Percentiles rank a stretch among this genome's conserved stretches.
phyloP scores from a whole-genome alignment of 2,797 vertebrate species.

The Coilia nasus region DNA sequence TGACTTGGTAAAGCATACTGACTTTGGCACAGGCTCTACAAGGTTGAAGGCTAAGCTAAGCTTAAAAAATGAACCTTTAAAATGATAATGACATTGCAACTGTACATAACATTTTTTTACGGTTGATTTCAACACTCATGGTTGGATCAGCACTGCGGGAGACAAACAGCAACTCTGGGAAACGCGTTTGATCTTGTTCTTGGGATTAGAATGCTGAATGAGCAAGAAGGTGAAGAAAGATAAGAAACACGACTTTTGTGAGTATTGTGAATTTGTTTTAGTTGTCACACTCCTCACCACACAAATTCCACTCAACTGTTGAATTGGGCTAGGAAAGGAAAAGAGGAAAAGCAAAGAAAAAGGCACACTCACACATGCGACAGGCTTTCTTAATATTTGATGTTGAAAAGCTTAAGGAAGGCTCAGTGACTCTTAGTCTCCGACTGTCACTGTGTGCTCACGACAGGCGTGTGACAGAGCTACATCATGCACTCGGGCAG shows the following conservation, averaged over 20 bases:
- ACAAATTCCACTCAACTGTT: constrained; percentile 19
- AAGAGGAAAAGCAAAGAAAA: neutral
- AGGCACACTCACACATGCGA: neutral
- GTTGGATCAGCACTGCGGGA: constrained; percentile 41
- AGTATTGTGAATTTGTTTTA: neutral
- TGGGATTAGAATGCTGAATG: constrained; percentile 34
- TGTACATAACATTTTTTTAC: constrained; percentile 51
- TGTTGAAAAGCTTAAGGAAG: neutral
- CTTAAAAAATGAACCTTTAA: constrained; percentile 51
- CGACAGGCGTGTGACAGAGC: neutral
- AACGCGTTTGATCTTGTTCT: constrained; percentile 53
- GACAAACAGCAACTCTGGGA: constrained; percentile 56
- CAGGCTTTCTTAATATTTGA: constrained; percentile 39
- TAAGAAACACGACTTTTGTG: constrained; percentile 39
- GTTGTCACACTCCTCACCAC: constrained; percentile 4
- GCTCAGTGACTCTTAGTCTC: constrained; percentile 10
- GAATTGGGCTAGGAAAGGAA: constrained; percentile 31
- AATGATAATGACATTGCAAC: constrained; percentile 54
- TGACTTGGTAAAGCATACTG: neutral
- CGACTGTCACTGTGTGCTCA: neutral
- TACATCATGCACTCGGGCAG: constrained; percentile 28
- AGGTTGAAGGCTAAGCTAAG: constrained; percentile 32
- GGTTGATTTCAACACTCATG: constrained; percentile 50
- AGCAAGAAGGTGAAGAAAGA: constrained; percentile 48
- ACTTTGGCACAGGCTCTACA: constrained; percentile 25